Conservation (phyloP, 2,888 invertebrate species). For the Acrobasis suavella region DNA sequence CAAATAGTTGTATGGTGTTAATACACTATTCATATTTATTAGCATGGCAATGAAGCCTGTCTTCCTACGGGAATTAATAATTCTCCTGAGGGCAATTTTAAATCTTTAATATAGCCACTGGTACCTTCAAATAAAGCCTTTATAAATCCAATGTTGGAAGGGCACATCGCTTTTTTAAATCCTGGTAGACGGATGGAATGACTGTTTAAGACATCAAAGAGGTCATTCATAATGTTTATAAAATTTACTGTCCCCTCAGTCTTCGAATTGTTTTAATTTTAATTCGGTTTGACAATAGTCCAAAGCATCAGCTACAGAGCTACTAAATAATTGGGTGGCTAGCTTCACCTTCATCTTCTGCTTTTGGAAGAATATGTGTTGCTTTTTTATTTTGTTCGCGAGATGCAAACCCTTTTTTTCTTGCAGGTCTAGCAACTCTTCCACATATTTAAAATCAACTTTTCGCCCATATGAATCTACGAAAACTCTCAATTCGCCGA, state of each 20-base stretch:
- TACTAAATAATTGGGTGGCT: conserved; percentile 28
- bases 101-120: conserved; percentile 11
- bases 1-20: conserved; percentile 26
- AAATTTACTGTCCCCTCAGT: conserved; percentile 28
- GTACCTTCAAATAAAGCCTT: conserved; percentile 27
- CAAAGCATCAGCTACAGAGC: conserved; percentile 28
- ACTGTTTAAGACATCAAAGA: conserved; percentile 32
- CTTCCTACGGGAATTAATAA: conserved; percentile 20
- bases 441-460: conserved; percentile 27
- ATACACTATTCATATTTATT: conserved; percentile 30
- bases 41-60: conserved; percentile 34
- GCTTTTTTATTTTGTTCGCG: conserved; percentile 22
- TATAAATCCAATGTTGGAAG: conserved; percentile 28
- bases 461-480: conserved; percentile 22
- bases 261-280: conserved; percentile 20
- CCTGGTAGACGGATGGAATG: conserved; percentile 32
- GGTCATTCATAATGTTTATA: conserved; percentile 28
- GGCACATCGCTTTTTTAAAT: conserved; percentile 32
- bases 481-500: conserved; percentile 30
- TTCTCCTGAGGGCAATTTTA: conserved; percentile 25
- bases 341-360: conserved; percentile 30
- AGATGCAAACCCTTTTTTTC: conserved; percentile 19
- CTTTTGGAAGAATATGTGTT: conserved; percentile 25
- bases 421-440: conserved; percentile 25
- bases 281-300: conserved; percentile 25